Evolutionary conservation across 2,888 invertebrate genomes (phyloP), one percentile per base, ranked within the genome.

Genomic region (Kryphioiulus occultus): DNA sequence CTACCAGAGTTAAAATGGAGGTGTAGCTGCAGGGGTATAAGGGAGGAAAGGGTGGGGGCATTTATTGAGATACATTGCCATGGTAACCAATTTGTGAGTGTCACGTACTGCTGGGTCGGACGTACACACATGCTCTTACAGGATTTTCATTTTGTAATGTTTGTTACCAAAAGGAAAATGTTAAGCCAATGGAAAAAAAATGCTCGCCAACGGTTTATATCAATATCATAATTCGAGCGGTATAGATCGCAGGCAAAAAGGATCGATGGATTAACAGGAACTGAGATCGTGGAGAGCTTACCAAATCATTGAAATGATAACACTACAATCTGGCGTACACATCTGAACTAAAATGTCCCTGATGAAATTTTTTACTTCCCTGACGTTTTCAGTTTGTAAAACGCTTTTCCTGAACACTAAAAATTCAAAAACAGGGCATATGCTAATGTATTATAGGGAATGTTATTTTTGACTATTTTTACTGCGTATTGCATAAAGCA

Each of bases 51-150:
- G 85, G 78, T 78, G 30, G 78, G 78, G 78, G 78, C 78, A 78
- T 78, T 78, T 78, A 78, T 78, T 78, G 78, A 78, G 78, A 78
- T 78, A 78, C 30, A 78, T 78, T 78, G 5, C 30, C 78, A 78
- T 78, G 78, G 78, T 26, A 78, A 78, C 78, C 78, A 78, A 78
- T 78, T 78, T 78, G 78, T 78, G 78, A 78, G 78, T 78, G 78
- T 78, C 78, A 78, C 78, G 78, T 78, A 78, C 78, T 26, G 26
- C 78, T 26, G 30, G 78, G 78, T 78, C 78, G 78, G 78, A 30
- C 30, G 15, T 30, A 78, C 12, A 30, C 78, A 30, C 78, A 78
- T 30, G 78, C 12, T 78, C 15, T 78, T 78, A 78, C 78, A 30
- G 78, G 78, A 78, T 78, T 78, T 30, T 78, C 17, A 78, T 78